A percentile compares a stretch with the other conserved stretches of the same genome.
These are phyloP conservation scores for Taurulus bubalis DNA, from an alignment of 2,113 vertebrate genomes.

Conservation along the genomic window DNA sequence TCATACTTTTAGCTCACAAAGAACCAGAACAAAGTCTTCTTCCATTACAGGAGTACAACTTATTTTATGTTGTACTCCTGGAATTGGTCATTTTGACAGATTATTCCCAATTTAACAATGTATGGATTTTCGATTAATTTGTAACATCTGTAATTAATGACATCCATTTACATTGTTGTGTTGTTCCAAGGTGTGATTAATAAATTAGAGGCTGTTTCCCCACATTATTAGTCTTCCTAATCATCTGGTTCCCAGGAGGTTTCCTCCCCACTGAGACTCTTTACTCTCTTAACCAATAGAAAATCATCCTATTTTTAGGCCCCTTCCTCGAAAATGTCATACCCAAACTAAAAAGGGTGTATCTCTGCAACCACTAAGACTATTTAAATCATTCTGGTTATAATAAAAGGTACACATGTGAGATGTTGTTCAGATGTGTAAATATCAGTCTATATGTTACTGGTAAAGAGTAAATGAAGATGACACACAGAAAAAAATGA, in stretches of 20 bases:
- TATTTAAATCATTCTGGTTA: too few relatives aligned
- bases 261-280: conserved; percentile 42
- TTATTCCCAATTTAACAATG: background rate
- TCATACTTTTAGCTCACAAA: background rate
- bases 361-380: too few relatives aligned
- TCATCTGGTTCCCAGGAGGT: conserved; percentile 24
- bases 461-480: too few relatives aligned
- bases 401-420: too few relatives aligned
- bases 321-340: too few relatives aligned
- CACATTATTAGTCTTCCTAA: conserved; percentile 29
- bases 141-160: background rate
- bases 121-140: background rate
- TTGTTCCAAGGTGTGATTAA: conserved; percentile 23
- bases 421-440: too few relatives aligned
- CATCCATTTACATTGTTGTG: background rate
- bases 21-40: background rate
- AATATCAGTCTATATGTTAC: too few relatives aligned
- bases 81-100: conserved; percentile 16
- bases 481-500: too few relatives aligned
- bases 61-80: conserved; percentile 1
- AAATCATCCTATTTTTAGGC: too few relatives aligned
- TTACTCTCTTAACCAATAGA: conserved; percentile 57
- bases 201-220: conserved; percentile 26
- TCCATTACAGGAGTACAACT: background rate
- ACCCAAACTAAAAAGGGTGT: too few relatives aligned